A percentile compares a stretch with the other conserved stretches of the same genome.
Evolutionary conservation across 2,113 vertebrate genomes (phyloP).

Genomic region (Forbesichthys papilliferus): DNA sequence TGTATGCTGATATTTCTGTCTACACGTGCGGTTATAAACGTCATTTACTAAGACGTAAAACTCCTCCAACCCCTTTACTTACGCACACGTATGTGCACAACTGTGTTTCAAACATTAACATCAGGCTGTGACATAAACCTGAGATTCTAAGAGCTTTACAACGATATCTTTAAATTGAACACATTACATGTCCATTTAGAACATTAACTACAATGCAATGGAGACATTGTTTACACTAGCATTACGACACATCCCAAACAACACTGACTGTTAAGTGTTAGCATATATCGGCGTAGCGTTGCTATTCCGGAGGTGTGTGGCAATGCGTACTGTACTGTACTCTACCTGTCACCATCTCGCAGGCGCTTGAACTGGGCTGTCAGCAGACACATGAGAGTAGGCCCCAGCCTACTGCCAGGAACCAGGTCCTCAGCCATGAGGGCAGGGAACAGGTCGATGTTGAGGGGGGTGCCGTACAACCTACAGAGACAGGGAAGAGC

Average conservation of each 20-base stretch:
- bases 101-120: no score
- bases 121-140: background rate
- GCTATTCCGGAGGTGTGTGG: background rate
- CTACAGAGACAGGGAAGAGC: constrained; percentile 72
- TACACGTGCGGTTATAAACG: no score
- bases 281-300: background rate
- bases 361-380: constrained; percentile 88
- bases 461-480: constrained; percentile 91
- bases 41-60: no score
- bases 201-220: no score
- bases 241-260: no score
- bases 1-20: background rate
- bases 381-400: constrained; percentile 93
- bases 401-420: constrained; percentile 90
- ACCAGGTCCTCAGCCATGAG: constrained; percentile 95
- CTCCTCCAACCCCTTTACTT: no score
- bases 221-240: no score
- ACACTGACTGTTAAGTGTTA: no score
- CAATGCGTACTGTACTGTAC: background rate
- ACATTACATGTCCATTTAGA: no score
- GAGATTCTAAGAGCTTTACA: background rate
- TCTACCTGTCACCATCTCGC: constrained; percentile 92
- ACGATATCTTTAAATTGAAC: background rate
- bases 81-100: no score
- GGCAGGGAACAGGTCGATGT: constrained; percentile 95